phyloP scores from a whole-genome alignment of 2,113 vertebrate species.

The Leucosticte australis region DNA sequence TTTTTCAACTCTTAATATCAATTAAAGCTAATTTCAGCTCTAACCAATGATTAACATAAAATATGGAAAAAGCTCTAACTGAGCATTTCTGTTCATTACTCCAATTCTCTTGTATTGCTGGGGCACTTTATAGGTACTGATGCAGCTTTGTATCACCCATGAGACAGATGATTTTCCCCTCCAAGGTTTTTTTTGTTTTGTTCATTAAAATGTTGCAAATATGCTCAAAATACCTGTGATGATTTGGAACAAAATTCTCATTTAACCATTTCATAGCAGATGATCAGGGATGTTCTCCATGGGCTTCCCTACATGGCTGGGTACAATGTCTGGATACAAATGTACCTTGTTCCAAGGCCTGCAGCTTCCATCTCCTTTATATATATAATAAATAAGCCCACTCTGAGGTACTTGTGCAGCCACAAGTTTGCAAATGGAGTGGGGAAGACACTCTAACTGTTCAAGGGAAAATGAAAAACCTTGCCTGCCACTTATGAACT shows the following conservation, averaged over 20 bases:
- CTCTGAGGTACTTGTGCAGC: background rate
- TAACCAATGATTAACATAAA: slow-evolving; percentile 58
- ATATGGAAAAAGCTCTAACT: slow-evolving; percentile 44
- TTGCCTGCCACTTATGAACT: background rate
- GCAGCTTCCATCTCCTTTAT: background rate
- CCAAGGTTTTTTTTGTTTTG: background rate
- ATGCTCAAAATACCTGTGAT: background rate
- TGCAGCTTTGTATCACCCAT: slow-evolving; percentile 4
- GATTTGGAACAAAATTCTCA: background rate
- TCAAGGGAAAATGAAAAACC: slow-evolving; percentile 3
- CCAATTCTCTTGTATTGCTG: background rate
- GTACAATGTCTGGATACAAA: background rate
- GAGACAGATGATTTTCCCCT: background rate
- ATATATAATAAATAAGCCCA: background rate
- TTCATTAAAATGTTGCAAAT: background rate
- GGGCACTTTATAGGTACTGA: background rate
- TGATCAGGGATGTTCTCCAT: background rate
- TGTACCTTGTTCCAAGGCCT: background rate
- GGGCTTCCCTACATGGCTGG: background rate
- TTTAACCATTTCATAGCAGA: background rate
- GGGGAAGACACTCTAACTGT: background rate
- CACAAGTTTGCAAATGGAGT: background rate
- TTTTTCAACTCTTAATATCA: slow-evolving; percentile 58
- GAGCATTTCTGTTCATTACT: slow-evolving; percentile 52
- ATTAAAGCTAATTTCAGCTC: slow-evolving; percentile 55